Conservation (phyloP, 2,113 vertebrate species). For the Propithecus coquereli region DNA sequence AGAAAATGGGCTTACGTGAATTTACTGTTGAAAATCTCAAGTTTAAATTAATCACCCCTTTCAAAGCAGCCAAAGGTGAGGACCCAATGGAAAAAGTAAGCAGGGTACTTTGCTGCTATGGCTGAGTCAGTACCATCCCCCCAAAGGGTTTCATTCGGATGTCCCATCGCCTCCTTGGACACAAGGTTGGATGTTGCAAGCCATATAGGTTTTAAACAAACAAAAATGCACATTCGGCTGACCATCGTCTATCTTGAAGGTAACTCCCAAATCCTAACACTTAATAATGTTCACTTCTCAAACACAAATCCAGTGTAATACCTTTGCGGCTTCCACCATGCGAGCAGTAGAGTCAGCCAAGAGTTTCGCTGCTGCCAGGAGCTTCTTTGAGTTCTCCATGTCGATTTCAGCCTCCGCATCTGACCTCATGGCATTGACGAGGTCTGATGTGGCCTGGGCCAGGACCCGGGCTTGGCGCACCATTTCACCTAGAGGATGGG, state of each 20-base stretch:
- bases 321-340: constrained; percentile 99
- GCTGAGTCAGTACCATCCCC: background rate
- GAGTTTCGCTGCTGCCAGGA: constrained; percentile 96
- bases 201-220: background rate
- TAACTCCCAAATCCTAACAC: background rate
- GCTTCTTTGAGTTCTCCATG: constrained; percentile 98
- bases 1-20: background rate
- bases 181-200: background rate
- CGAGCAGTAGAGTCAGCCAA: constrained; percentile 97
- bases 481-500: constrained; percentile 91
- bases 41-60: background rate
- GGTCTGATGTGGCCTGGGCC: constrained; percentile 97
- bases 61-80: background rate
- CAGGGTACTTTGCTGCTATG: background rate
- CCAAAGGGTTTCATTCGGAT: background rate
- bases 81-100: background rate
- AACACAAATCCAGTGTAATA: constrained; percentile 60
- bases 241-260: background rate
- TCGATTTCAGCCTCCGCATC: constrained; percentile 97
- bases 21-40: background rate
- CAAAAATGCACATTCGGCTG: background rate
- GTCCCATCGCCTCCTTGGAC: background rate
- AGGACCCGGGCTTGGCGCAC: constrained; percentile 97
- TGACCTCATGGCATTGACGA: constrained; percentile 97
- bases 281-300: background rate